Base-by-base conservation (phyloP, 2,113 vertebrate genomes). In the Caretta caretta region DNA sequence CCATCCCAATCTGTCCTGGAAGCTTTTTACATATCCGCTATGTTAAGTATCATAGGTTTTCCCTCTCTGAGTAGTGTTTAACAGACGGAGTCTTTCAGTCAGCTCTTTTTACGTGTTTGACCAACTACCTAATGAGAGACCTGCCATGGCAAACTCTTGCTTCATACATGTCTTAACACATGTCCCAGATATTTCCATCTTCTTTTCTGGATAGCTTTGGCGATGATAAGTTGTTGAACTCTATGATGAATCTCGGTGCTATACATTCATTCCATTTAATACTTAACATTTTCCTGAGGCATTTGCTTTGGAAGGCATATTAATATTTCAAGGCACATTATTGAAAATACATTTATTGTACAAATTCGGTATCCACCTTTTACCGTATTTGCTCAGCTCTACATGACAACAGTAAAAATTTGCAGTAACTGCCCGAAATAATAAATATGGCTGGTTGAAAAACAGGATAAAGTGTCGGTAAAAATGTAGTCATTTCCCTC, bases 341-440 rank as follows among this genome's bases (percentile, higher is more conserved):
- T 25, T 79, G 29, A 25, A 79, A 75, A 6, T 50, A 19, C 54
- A 7, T 0, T 0, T 54, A n/a, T 16, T 24, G 4, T 25, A 35
- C 87, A n/a, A 29, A 42, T 54, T 17, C 24, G 22, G 31, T 54
- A 54, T 2, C 1, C 9, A 1, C 9, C 62, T 91, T 72, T 84
- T 82, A 8, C 22, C 1, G 8, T 75, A 2, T 31, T 92, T 57
- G 1, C 85, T 87, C 53, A 20, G 53, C 1, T 4, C 31, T 82
- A 35, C 5, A 6, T 31, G 8, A 57, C 22, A 89, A 27, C 84
- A 90, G 17, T 82, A 86, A 87, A 95, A 81, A 90, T n/a, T n/a
- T 79, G 19, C 4, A 25, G 75, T 49, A 5, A 29, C 92, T 89
- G 29, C 12, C 5, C 78, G 17, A 50, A 27, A 19, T 38, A 7